Conservation (phyloP, 2,797 vertebrate genomes). For the Calcarius lapponicus region DNA sequence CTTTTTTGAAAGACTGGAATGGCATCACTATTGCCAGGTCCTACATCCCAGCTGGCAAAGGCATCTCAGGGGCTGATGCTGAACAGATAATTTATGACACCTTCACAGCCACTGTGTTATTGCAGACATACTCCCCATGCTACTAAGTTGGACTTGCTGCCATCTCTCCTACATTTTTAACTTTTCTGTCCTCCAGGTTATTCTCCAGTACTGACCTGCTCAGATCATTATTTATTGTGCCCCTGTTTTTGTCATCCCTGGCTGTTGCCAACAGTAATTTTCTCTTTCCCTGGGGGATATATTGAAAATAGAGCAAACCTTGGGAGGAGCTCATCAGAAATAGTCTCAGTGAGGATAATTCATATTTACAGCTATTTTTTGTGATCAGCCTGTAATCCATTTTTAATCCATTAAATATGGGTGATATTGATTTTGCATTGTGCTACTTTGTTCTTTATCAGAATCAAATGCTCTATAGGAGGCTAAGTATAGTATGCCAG, state of each 20-base stretch:
- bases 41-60: background rate
- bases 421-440: background rate
- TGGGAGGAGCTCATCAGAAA: background rate
- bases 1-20: background rate
- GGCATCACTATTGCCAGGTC: background rate
- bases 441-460: slow-evolving; percentile 22
- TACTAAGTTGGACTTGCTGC: background rate
- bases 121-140: background rate
- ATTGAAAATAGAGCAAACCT: background rate
- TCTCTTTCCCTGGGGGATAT: background rate
- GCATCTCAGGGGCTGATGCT: background rate
- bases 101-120: background rate
- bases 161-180: background rate
- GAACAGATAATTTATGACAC: background rate
- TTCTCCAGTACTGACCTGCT: background rate
- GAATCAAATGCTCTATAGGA: background rate
- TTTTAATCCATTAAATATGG: slow-evolving; percentile 29
- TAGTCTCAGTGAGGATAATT: background rate
- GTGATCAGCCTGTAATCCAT: background rate
- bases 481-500: background rate
- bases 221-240: background rate
- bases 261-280: background rate
- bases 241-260: background rate
- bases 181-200: background rate
- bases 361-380: slow-evolving; percentile 18